Conservation (phyloP, 2,888 invertebrate genomes). For the Tetramorium bicarinatum region DNA sequence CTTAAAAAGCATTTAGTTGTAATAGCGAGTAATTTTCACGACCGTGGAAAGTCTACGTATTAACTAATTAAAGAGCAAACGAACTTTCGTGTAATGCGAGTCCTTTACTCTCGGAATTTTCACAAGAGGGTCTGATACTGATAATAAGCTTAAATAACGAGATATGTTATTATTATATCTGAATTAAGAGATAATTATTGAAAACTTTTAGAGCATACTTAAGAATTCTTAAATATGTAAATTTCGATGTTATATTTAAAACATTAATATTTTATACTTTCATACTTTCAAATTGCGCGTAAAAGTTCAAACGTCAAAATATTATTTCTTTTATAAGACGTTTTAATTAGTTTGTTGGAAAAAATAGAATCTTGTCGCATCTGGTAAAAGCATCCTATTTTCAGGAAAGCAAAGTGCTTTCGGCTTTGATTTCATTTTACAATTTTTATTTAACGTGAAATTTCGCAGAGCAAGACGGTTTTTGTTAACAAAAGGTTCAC, state of each 20-base stretch:
- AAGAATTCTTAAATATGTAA: background rate
- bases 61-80: slow-evolving; percentile 30
- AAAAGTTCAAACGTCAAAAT: background rate
- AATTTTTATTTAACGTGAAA: background rate
- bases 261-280: background rate
- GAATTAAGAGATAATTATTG: slow-evolving; percentile 17
- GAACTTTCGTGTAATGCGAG: background rate
- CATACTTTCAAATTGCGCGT: background rate
- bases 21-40: slow-evolving; percentile 15
- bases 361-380: background rate
- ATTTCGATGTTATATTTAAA: background rate
- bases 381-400: background rate
- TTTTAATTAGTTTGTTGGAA: slow-evolving; percentile 16
- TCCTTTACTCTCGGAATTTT: slow-evolving; percentile 19
- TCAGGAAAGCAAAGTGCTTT: background rate
- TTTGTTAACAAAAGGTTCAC: background rate
- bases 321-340: background rate
- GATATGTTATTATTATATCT: background rate
- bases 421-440: slow-evolving; percentile 16
- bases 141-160: slow-evolving; percentile 19
- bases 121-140: background rate
- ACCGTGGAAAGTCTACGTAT: background rate
- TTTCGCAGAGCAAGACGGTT: background rate
- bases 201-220: background rate
- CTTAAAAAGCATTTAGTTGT: slow-evolving; percentile 11